A percentile compares a stretch with the other conserved stretches of the same genome.
phyloP scores from a whole-genome alignment of 1,140 invertebrate genomes.

The Leptoteleia sp. region DNA sequence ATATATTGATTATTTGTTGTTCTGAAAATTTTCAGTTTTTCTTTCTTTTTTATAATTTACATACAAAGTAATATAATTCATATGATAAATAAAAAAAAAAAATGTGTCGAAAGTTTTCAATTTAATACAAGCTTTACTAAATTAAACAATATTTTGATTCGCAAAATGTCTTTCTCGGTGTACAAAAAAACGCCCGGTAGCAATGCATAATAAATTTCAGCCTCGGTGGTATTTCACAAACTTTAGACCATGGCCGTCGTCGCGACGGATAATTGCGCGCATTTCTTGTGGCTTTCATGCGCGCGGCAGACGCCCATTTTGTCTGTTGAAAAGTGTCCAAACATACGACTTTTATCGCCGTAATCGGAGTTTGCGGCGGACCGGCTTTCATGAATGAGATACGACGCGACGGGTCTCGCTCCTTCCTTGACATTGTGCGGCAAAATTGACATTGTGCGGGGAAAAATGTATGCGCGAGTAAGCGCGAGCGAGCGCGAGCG shows the following conservation, averaged over 20 bases:
- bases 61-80: too few relatives aligned
- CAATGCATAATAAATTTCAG: background rate
- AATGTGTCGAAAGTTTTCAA: too few relatives aligned
- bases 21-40: too few relatives aligned
- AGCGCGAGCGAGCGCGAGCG: too few relatives aligned
- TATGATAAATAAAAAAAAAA: too few relatives aligned
- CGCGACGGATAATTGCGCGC: slow-evolving; percentile 21
- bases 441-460: slow-evolving; percentile 5
- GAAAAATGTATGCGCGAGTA: slow-evolving; percentile 48
- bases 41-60: too few relatives aligned
- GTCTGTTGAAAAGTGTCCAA: slow-evolving; percentile 57
- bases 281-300: slow-evolving; percentile 26
- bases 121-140: too few relatives aligned
- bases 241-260: slow-evolving; percentile 2
- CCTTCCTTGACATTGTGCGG: slow-evolving; percentile 63
- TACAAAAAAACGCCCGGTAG: too few relatives aligned
- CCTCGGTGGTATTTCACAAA: background rate
- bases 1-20: too few relatives aligned
- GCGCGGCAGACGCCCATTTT: slow-evolving; percentile 44
- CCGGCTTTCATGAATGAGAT: slow-evolving; percentile 59
- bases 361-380: slow-evolving; percentile 57
- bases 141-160: too few relatives aligned
- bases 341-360: slow-evolving; percentile 63
- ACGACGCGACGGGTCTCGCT: slow-evolving; percentile 49
- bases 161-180: too few relatives aligned